phyloP scores from a whole-genome alignment of 2,113 vertebrate species.

The Conger conger region DNA sequence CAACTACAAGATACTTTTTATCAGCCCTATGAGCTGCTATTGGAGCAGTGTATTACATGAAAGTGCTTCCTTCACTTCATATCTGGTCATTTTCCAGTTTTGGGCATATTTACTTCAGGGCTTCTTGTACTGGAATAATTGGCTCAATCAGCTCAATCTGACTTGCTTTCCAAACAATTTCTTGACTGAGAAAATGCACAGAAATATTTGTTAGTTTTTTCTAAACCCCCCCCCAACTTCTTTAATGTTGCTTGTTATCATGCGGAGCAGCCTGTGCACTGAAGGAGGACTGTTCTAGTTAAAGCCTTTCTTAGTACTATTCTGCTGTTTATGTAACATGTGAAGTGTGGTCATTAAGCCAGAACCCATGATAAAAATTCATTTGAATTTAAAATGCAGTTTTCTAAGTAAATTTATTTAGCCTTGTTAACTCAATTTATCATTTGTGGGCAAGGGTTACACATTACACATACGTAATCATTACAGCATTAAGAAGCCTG shows the following conservation, averaged over 20 bases:
- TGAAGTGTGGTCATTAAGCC: background rate
- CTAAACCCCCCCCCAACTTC: background rate
- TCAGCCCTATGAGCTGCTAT: background rate
- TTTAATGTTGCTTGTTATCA: background rate
- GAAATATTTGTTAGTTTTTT: background rate
- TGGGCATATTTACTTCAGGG: background rate
- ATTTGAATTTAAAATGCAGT: background rate
- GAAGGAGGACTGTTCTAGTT: background rate
- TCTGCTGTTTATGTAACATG: background rate
- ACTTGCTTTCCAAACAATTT: background rate
- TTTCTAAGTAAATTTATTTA: background rate
- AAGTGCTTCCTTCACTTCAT: background rate
- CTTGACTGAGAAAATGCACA: background rate
- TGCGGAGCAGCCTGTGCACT: background rate
- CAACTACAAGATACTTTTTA: background rate
- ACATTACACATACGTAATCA: background rate
- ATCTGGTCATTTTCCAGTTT: slow-evolving; percentile 13
- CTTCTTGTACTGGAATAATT: background rate
- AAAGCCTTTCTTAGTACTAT: background rate
- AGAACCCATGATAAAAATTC: background rate
- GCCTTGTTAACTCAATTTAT: background rate
- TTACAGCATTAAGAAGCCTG: background rate
- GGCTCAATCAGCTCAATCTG: background rate
- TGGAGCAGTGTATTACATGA: background rate
- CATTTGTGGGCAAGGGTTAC: background rate